Conservation (phyloP, 2,113 vertebrate species). For the Scortum barcoo region DNA sequence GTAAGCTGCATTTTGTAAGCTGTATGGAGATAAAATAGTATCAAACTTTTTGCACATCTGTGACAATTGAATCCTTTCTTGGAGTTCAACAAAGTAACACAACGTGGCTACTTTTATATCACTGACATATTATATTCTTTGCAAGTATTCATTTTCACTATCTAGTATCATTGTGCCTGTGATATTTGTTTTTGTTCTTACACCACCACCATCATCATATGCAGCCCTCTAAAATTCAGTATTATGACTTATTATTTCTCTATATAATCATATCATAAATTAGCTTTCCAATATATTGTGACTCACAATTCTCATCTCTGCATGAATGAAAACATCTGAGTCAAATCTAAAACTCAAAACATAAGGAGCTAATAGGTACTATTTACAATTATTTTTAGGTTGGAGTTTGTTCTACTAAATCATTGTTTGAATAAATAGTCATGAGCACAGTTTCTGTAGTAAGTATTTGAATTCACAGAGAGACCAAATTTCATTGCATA, state of each 20-base stretch:
- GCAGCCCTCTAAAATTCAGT: too few species aligned
- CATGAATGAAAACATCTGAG: background rate
- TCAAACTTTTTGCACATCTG: background rate
- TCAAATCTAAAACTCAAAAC: background rate
- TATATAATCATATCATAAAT: background rate
- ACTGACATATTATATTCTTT: too few species aligned
- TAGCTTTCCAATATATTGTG: background rate
- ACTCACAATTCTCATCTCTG: background rate
- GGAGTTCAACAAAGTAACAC: background rate
- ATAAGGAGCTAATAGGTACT: background rate
- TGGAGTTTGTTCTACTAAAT: background rate
- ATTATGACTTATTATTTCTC: background rate
- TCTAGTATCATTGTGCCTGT: too few species aligned
- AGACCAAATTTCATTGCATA: background rate
- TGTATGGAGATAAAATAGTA: background rate
- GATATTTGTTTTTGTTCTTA: too few species aligned
- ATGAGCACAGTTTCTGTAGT: too few species aligned
- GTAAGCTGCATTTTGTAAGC: background rate
- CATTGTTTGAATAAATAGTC: background rate
- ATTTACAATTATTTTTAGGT: background rate
- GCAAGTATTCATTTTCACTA: too few species aligned
- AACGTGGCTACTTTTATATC: background rate
- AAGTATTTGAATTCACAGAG: background rate
- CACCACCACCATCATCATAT: too few species aligned
- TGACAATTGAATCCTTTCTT: background rate